Conservation (phyloP, 2,888 invertebrate genomes). For the Marasmarcha lunaedactyla region DNA sequence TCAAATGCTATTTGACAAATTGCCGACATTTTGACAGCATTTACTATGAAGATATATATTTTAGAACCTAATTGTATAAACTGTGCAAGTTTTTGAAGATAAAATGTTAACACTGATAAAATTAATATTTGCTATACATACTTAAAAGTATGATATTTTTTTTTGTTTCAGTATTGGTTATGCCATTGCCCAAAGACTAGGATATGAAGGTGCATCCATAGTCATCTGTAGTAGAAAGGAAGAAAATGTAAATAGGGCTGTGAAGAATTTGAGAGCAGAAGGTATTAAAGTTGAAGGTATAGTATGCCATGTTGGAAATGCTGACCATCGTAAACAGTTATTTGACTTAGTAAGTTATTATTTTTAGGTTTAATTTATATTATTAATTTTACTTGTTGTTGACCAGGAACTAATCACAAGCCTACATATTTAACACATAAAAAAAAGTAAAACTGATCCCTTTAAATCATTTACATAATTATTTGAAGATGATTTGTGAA, state of each 20-base stretch:
- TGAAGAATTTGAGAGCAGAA: conserved; percentile 75
- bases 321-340: conserved; percentile 83
- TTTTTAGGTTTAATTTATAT: no score
- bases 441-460: no score
- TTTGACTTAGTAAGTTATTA: conserved; percentile 73
- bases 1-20: no score
- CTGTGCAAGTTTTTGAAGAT: not conserved
- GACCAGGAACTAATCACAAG: no score
- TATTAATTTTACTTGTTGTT: no score
- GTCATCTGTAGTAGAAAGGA: conserved; percentile 92
- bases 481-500: no score
- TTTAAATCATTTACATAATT: no score
- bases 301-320: conserved; percentile 90
- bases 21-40: no score
- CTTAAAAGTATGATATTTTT: no score
- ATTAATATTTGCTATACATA: not conserved
- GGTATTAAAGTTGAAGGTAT: conserved; percentile 82
- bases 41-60: no score
- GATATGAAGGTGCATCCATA: conserved; percentile 90
- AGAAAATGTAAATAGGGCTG: conserved; percentile 84
- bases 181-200: conserved; percentile 89
- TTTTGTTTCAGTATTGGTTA: conserved; percentile 81
- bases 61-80: no score
- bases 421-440: no score
- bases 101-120: not conserved